These are phyloP conservation scores for Exocentrus adspersus DNA, from an alignment of 2,888 invertebrate genomes.

Conservation along the genomic window DNA sequence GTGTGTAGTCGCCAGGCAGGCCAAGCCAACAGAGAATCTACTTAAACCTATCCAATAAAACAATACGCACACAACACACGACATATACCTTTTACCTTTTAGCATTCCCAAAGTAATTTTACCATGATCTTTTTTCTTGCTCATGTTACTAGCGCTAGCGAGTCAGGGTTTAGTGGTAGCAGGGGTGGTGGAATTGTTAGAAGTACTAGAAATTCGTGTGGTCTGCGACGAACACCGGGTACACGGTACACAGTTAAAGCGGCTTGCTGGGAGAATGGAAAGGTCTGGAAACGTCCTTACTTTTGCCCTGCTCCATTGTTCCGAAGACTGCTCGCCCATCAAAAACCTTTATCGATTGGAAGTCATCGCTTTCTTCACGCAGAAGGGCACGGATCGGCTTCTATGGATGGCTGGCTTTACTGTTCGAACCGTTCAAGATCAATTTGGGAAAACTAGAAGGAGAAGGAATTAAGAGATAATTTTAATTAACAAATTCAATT, in stretches of 20 bases:
- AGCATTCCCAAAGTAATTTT: constrained; percentile 62
- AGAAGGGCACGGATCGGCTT: background rate
- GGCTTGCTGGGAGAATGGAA: constrained; percentile 15
- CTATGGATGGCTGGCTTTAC: no score
- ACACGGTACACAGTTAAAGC: constrained; percentile 22
- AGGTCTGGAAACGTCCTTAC: constrained; percentile 33
- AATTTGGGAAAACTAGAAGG: background rate
- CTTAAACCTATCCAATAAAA: constrained; percentile 20
- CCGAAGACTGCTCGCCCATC: constrained; percentile 25
- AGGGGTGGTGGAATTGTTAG: background rate
- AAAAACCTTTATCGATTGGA: constrained; percentile 30
- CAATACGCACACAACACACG: constrained; percentile 39
- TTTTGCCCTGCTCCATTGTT: constrained; percentile 40
- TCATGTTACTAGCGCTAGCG: constrained; percentile 42
- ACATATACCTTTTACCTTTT: constrained; percentile 61
- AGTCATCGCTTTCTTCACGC: constrained; percentile 2
- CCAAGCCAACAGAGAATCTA: constrained; percentile 28
- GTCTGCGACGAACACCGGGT: constrained; percentile 32
- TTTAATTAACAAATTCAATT: no score
- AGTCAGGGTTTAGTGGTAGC: no score
- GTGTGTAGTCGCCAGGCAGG: background rate
- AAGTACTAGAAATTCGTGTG: constrained; percentile 10
- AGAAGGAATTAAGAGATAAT: no score
- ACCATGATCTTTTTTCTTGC: constrained; percentile 56
- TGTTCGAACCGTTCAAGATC: background rate